These are phyloP conservation scores for Eulithis prunata DNA, from an alignment of 2,888 invertebrate genomes.

Conservation along the genomic window DNA sequence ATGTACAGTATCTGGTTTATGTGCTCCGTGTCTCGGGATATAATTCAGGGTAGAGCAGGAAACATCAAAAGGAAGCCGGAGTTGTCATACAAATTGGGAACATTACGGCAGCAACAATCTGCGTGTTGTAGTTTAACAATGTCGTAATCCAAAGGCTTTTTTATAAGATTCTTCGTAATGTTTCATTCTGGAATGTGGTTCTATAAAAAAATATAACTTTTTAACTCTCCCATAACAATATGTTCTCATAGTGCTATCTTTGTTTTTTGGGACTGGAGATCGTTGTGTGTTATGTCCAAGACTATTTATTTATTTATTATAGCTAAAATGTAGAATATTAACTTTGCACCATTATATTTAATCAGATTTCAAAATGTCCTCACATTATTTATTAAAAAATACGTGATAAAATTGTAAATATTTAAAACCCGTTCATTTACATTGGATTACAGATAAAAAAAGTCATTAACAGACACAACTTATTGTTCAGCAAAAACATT, in stretches of 20 bases:
- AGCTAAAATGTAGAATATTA: too few species aligned
- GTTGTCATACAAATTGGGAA: constrained; percentile 38
- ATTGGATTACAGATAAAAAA: constrained; percentile 36
- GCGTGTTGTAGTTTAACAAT: constrained; percentile 15
- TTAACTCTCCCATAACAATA: too few species aligned
- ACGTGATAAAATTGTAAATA: too few species aligned
- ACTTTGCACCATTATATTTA: too few species aligned
- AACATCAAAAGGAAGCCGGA: constrained; percentile 36
- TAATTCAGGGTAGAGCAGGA: constrained; percentile 35
- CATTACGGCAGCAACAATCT: constrained; percentile 22
- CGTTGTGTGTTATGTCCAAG: too few species aligned
- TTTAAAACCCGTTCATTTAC: constrained; percentile 19
- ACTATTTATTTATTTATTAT: too few species aligned
- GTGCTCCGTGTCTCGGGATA: constrained; percentile 38
- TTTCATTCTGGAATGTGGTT: background rate
- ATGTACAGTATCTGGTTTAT: constrained; percentile 29
- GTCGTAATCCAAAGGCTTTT: constrained; percentile 6
- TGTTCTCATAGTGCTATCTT: background rate
- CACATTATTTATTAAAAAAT: too few species aligned
- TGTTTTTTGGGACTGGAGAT: background rate
- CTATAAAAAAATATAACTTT: background rate
- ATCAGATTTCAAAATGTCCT: too few species aligned
- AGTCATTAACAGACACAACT: constrained; percentile 32
- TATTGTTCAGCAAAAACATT: constrained; percentile 8
- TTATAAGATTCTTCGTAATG: background rate